Conservation (phyloP, 92 coral and sea anemone genomes). For the Galaxea fascicularis region DNA sequence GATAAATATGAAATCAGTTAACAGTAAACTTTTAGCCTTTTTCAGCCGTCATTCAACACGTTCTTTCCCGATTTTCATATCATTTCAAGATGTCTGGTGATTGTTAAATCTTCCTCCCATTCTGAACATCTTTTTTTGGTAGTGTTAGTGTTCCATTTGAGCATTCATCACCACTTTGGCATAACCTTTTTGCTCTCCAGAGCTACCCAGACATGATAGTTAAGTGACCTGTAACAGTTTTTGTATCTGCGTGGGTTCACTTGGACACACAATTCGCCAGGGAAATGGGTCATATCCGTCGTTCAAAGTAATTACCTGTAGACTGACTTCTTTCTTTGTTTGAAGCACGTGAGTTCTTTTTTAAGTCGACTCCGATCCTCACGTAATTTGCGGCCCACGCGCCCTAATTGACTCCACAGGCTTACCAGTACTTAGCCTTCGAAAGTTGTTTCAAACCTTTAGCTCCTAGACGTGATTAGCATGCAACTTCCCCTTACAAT, state of each 20-base stretch:
- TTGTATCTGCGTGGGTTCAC: not conserved
- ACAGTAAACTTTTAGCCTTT: too few relatives aligned
- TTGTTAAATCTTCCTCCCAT: too few relatives aligned
- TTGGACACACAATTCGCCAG: not conserved
- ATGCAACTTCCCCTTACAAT: too few relatives aligned
- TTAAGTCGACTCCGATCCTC: not conserved
- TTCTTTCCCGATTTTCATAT: too few relatives aligned
- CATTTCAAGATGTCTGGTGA: too few relatives aligned
- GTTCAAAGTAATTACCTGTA: not conserved
- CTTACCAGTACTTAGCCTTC: not conserved
- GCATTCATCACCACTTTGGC: too few relatives aligned
- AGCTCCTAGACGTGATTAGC: too few relatives aligned
- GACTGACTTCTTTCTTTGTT: not conserved
- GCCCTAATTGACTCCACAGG: not conserved
- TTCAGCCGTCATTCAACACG: too few relatives aligned
- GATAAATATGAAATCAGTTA: too few relatives aligned
- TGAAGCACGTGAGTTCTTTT: not conserved
- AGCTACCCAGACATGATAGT: not conserved
- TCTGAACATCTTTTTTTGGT: too few relatives aligned
- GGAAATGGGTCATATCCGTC: slow-evolving; percentile 25
- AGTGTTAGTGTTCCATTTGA: too few relatives aligned
- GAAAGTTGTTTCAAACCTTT: not conserved
- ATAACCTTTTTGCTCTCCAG: not conserved
- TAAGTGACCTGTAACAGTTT: not conserved
- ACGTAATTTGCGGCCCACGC: slow-evolving; percentile 2